Evolutionary conservation across 2,797 vertebrate genomes (phyloP).

Genomic region (Gambusia yucatana): DNA sequence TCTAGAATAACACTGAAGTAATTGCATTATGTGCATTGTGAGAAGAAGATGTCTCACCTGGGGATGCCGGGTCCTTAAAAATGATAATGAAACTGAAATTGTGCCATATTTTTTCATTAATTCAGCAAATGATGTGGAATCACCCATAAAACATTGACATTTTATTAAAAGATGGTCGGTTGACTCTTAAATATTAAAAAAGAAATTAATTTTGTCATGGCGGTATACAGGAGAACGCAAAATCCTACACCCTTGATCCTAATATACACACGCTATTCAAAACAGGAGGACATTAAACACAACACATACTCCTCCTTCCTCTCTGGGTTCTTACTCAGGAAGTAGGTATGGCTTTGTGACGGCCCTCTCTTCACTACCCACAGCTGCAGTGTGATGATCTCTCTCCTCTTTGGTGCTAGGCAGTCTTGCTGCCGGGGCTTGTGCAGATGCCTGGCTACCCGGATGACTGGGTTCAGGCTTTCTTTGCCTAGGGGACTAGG

Average conservation of each 20-base stretch:
- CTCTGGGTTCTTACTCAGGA: background rate
- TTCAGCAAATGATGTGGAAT: background rate
- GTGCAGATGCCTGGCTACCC: background rate
- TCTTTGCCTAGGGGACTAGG: background rate
- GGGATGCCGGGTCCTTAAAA: background rate
- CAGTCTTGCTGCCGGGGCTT: background rate
- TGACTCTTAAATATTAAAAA: background rate
- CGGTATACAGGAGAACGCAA: background rate
- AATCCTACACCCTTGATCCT: background rate
- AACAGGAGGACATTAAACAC: background rate
- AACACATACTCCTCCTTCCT: background rate
- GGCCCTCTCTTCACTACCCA: background rate
- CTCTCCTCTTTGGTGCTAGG: background rate
- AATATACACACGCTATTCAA: background rate
- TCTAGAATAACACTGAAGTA: background rate
- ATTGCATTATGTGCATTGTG: background rate
- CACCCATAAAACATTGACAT: background rate
- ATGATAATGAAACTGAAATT: background rate
- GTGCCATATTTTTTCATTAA: background rate
- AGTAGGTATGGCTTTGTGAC: background rate
- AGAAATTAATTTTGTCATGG: background rate
- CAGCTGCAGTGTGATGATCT: background rate
- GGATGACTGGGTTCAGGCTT: background rate
- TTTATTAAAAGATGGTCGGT: background rate
- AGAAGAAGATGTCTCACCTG: background rate